Evolutionary conservation across 2,888 invertebrate genomes (phyloP).

Genomic region (Tenthredo scrophulariae): DNA sequence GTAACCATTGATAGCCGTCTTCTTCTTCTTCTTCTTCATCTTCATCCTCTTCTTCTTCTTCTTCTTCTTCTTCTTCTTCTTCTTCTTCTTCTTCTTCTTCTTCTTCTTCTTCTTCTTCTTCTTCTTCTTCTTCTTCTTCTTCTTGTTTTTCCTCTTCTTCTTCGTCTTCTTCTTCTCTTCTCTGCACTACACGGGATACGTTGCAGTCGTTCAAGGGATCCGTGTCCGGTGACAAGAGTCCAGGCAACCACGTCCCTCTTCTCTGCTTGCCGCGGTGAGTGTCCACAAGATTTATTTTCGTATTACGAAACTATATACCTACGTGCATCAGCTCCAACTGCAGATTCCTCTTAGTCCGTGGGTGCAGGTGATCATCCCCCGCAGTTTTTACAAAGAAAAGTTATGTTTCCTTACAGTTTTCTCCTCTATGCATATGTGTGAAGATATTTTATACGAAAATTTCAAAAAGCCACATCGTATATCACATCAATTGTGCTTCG

Average conservation of each 20-base stretch:
- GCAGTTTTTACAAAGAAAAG: not conserved
- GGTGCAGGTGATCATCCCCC: not conserved
- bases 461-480: not conserved
- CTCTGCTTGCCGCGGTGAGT: constrained; percentile 69
- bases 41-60: not conserved
- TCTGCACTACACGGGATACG: constrained; percentile 72
- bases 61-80: not conserved
- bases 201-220: constrained; percentile 73
- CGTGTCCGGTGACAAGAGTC: constrained; percentile 77
- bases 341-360: not conserved
- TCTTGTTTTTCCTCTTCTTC: not conserved
- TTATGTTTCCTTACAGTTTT: not conserved
- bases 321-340: not conserved
- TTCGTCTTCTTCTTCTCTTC: not conserved
- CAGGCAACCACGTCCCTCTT: constrained; percentile 60
- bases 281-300: constrained; percentile 76
- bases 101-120: constrained; percentile 51
- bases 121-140: not conserved
- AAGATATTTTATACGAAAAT: not conserved
- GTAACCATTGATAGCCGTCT: constrained; percentile 75
- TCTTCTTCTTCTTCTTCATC: constrained; percentile 51
- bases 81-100: constrained; percentile 53
- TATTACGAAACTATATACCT: constrained; percentile 31
- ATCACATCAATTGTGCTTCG: not conserved
- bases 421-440: not conserved